A percentile compares a stretch with the other conserved stretches of the same genome.
Evolutionary conservation across 2,888 invertebrate genomes (phyloP).

Genomic region (Philereme vetulata): DNA sequence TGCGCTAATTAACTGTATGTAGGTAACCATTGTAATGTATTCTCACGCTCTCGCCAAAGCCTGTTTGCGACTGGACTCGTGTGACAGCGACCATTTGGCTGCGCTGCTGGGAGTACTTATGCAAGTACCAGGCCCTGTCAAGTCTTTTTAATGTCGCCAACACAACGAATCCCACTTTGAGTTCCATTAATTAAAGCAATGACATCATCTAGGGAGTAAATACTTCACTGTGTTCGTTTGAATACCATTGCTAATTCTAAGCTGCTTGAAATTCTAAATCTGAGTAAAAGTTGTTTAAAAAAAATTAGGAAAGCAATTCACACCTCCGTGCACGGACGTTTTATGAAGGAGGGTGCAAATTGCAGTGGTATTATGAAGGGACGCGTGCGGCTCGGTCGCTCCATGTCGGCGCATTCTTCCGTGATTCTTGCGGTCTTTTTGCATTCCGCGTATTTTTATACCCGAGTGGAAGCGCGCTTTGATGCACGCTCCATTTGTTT

Average conservation of each 20-base stretch:
- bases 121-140: slow-evolving; percentile 37
- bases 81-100: slow-evolving; percentile 37
- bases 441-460: slow-evolving; percentile 60
- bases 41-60: slow-evolving; percentile 54
- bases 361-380: slow-evolving; percentile 29
- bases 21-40: slow-evolving; percentile 40
- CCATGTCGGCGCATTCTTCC: slow-evolving; percentile 57
- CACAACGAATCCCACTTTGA: slow-evolving; percentile 38
- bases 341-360: slow-evolving; percentile 27
- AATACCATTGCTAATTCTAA: slow-evolving; percentile 21
- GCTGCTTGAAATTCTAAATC: slow-evolving; percentile 13
- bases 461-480: slow-evolving; percentile 62
- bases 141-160: slow-evolving; percentile 25
- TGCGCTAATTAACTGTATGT: slow-evolving; percentile 38
- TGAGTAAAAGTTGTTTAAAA: slow-evolving; percentile 11
- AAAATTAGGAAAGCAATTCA: slow-evolving; percentile 20
- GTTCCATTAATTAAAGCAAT: slow-evolving; percentile 53
- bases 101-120: slow-evolving; percentile 37
- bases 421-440: slow-evolving; percentile 68
- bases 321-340: slow-evolving; percentile 19
- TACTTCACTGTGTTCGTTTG: slow-evolving; percentile 28
- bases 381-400: slow-evolving; percentile 26
- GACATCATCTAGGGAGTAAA: slow-evolving; percentile 50
- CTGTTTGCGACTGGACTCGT: slow-evolving; percentile 40
- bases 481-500: slow-evolving; percentile 69